A percentile compares a stretch with the other conserved stretches of the same genome.
These are phyloP conservation scores for Lochmaea capreae DNA, from an alignment of 2,888 invertebrate genomes.

Conservation along the genomic window DNA sequence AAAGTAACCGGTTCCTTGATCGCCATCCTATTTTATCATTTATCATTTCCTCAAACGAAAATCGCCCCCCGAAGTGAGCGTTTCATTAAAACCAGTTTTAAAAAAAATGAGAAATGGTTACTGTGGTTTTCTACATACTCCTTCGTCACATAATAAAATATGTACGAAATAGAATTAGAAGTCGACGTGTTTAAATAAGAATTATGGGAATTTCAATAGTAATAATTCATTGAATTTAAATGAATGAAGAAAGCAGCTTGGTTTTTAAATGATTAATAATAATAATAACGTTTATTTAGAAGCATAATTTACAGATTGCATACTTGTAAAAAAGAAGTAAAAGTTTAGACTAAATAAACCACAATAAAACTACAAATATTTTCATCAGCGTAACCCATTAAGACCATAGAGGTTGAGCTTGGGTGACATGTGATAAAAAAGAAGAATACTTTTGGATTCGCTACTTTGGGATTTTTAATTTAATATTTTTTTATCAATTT, in stretches of 20 bases:
- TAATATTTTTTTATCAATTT: too few relatives aligned
- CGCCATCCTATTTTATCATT: slow-evolving; percentile 47
- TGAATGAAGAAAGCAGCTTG: background rate
- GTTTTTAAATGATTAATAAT: background rate
- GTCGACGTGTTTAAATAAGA: background rate
- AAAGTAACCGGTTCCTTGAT: slow-evolving; percentile 54
- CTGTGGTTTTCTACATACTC: slow-evolving; percentile 18
- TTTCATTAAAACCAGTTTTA: slow-evolving; percentile 33
- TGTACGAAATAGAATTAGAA: slow-evolving; percentile 2
- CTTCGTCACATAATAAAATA: slow-evolving; percentile 9
- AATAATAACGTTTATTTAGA: too few relatives aligned
- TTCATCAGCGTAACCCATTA: too few relatives aligned
- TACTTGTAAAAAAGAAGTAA: too few relatives aligned
- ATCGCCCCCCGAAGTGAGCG: slow-evolving; percentile 30
- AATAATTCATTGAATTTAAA: background rate
- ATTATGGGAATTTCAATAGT: slow-evolving; percentile 2
- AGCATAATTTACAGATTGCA: too few relatives aligned
- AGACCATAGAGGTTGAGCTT: too few relatives aligned
- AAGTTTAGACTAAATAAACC: too few relatives aligned
- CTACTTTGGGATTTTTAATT: too few relatives aligned
- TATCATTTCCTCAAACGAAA: slow-evolving; percentile 37
- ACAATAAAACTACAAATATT: too few relatives aligned
- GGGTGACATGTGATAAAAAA: too few relatives aligned
- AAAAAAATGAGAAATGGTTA: slow-evolving; percentile 26
- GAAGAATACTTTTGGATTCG: too few relatives aligned